A percentile compares a stretch with the other conserved stretches of the same genome.
Conservation (phyloP, 2,888 invertebrate species). For the Deroplatys truncata region DNA sequence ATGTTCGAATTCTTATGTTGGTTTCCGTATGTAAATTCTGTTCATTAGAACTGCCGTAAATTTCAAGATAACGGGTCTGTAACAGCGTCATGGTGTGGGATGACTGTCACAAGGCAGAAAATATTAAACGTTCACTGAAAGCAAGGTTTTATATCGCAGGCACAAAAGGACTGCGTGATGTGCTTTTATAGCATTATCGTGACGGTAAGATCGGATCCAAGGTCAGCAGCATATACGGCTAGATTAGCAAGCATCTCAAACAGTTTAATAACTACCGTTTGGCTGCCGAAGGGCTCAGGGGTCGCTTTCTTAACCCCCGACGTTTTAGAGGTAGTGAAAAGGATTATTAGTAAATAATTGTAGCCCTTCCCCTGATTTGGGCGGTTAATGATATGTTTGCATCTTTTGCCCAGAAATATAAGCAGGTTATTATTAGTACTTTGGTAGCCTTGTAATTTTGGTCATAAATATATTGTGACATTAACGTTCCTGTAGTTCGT, state of each 20-base stretch:
- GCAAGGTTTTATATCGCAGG: neutral
- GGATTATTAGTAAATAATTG: neutral
- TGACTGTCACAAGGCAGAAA: neutral
- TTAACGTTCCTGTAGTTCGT: neutral
- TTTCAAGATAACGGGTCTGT: neutral
- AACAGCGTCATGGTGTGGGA: neutral
- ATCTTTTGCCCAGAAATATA: neutral
- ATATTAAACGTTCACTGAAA: neutral
- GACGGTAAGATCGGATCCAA: neutral
- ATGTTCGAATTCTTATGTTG: no score
- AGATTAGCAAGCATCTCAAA: neutral
- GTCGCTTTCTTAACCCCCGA: neutral
- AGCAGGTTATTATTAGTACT: neutral
- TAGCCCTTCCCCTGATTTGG: neutral
- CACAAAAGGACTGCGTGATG: neutral
- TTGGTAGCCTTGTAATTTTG: neutral
- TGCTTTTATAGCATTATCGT: neutral
- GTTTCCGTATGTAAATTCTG: neutral
- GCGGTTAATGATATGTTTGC: neutral
- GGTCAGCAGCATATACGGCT: neutral
- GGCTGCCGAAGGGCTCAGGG: neutral
- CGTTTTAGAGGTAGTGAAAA: neutral
- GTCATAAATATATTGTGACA: neutral
- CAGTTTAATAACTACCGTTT: neutral
- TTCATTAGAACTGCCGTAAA: neutral